Evolutionary conservation across 2,888 invertebrate genomes (phyloP).

Genomic region (Pristionchus maxplancki): DNA sequence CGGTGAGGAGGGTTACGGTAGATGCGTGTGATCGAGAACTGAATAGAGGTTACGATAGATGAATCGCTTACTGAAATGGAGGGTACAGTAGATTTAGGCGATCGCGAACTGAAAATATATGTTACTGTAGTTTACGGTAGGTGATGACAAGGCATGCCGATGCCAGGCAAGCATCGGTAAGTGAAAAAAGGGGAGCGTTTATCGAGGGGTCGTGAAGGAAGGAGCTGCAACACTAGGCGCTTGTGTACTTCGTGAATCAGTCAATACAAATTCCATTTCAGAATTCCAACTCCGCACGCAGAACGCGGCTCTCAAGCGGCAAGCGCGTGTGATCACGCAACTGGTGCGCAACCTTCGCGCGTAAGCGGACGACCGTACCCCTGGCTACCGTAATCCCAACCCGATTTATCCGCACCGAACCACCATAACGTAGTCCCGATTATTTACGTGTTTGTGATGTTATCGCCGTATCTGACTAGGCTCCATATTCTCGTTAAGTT

Average conservation of each 20-base stretch:
- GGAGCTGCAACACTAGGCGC: no score
- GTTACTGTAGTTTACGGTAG: no score
- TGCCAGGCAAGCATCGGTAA: neutral
- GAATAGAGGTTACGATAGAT: neutral
- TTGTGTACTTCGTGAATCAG: no score
- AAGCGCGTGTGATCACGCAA: slow-evolving; percentile 54
- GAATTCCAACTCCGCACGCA: slow-evolving; percentile 51
- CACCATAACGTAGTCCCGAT: neutral
- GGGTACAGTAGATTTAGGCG: neutral
- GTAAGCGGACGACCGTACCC: neutral
- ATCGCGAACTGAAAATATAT: no score
- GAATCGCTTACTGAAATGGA: no score
- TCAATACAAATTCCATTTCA: slow-evolving; percentile 28
- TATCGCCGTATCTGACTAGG: neutral
- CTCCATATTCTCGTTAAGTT: slow-evolving; percentile 3
- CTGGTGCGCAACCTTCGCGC: slow-evolving; percentile 48
- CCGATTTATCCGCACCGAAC: no score
- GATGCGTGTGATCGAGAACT: neutral
- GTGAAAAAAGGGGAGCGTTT: no score
- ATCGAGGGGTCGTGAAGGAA: no score
- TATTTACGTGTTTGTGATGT: neutral
- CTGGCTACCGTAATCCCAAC: neutral
- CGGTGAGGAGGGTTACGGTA: slow-evolving; percentile 53
- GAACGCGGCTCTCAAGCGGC: slow-evolving; percentile 52
- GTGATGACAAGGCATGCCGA: no score